These are phyloP conservation scores for Actinia equina DNA, from an alignment of 64 coral and sea anemone species.

Conservation along the genomic window DNA sequence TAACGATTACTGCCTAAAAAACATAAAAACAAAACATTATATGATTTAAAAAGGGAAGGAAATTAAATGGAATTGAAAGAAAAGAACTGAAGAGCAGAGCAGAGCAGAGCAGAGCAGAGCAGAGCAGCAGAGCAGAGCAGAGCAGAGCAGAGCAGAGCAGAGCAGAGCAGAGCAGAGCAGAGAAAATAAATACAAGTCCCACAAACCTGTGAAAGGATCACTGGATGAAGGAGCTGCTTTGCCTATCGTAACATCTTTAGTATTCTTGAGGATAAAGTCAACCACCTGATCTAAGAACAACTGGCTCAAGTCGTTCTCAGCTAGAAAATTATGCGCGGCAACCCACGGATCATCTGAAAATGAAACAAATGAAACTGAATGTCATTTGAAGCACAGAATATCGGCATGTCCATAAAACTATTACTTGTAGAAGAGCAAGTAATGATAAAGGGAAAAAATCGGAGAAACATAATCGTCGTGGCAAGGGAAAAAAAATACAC, in stretches of 20 bases:
- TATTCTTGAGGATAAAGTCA: slow-evolving; percentile 91
- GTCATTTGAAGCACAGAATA: no score
- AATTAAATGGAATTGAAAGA: neutral
- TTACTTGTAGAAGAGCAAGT: neutral
- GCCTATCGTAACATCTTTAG: slow-evolving; percentile 83
- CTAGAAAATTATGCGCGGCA: slow-evolving; percentile 94
- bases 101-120: no score
- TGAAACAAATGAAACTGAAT: neutral
- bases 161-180: neutral
- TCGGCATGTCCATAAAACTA: neutral
- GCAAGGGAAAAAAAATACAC: no score
- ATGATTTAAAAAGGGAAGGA: neutral
- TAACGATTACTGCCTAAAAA: slow-evolving; percentile 31
- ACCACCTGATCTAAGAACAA: slow-evolving; percentile 98
- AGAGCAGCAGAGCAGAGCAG: neutral
- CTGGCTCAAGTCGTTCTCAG: slow-evolving; percentile 87
- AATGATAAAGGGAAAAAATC: neutral
- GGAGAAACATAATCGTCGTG: no score
- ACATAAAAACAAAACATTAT: neutral
- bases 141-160: neutral
- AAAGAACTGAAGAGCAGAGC: neutral
- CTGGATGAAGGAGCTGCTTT: slow-evolving; percentile 22
- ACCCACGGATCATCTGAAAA: slow-evolving; percentile 94
- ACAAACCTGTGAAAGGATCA: slow-evolving; percentile 90
- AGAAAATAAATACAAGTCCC: neutral